A percentile compares a stretch with the other conserved stretches of the same genome.
These are phyloP conservation scores for Equus przewalskii DNA, from an alignment of 2,113 vertebrate genomes.

Conservation along the genomic window DNA sequence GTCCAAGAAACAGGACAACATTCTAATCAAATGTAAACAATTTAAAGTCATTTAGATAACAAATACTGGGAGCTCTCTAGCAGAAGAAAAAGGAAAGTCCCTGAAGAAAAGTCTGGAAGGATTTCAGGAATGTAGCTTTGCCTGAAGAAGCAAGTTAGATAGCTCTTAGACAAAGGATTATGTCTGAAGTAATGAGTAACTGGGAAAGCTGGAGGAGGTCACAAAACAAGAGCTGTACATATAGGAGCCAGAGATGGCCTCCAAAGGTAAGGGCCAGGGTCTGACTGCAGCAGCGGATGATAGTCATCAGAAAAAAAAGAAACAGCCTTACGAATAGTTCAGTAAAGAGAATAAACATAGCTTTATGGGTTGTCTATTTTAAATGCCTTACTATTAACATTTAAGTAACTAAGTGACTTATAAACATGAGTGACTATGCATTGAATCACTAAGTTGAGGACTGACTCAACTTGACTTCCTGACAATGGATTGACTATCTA, in stretches of 20 bases:
- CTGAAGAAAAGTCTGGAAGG: conserved; percentile 4
- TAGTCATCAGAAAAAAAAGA: background rate
- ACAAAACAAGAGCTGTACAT: background rate
- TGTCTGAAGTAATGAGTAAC: background rate
- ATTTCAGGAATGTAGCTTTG: background rate
- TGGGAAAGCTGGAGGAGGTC: background rate
- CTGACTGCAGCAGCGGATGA: background rate
- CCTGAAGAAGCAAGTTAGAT: background rate
- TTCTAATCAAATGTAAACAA: conserved; percentile 37
- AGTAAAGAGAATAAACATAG: background rate
- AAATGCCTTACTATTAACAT: background rate
- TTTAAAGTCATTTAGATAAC: conserved; percentile 9
- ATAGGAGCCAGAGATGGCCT: background rate
- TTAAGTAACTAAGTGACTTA: background rate
- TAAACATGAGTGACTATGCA: background rate
- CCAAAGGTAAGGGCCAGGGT: background rate
- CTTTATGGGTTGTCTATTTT: background rate
- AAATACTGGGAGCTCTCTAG: background rate
- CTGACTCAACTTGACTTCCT: background rate
- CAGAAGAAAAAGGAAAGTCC: background rate
- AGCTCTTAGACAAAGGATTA: background rate
- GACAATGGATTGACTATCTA: background rate
- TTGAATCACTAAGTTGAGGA: background rate
- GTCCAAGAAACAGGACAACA: background rate
- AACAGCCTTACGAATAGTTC: background rate